phyloP scores from a whole-genome alignment of 2,888 invertebrate species.

The Hemicrepidius hirtus region DNA sequence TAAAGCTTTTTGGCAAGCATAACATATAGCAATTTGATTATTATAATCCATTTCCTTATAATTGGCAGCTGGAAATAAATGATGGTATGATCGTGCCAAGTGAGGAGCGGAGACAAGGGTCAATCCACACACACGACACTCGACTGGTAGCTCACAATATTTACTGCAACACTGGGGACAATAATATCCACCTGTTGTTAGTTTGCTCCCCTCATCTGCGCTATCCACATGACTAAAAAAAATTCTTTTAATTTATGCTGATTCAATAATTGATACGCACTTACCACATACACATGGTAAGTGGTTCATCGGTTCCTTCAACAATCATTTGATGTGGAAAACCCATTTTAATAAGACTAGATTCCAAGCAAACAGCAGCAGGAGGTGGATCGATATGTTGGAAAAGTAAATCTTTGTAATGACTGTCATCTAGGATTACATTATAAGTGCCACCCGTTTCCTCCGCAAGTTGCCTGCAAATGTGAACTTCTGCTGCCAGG shows the following conservation, averaged over 20 bases:
- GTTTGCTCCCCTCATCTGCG: constrained; percentile 79
- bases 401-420: constrained; percentile 80
- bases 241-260: neutral
- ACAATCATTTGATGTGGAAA: constrained; percentile 88
- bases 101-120: constrained; percentile 98
- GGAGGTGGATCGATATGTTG: constrained; percentile 82
- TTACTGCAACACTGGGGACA: constrained; percentile 98
- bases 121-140: constrained; percentile 96
- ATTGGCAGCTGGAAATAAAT: constrained; percentile 93
- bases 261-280: constrained; percentile 58
- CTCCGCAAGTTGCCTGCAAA: constrained; percentile 89
- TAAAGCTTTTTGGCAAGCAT: constrained; percentile 84
- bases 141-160: constrained; percentile 98
- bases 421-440: constrained; percentile 88
- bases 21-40: constrained; percentile 78
- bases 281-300: constrained; percentile 95
- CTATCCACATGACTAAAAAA: constrained; percentile 86
- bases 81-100: constrained; percentile 97
- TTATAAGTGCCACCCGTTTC: constrained; percentile 93
- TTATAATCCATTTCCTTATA: constrained; percentile 84
- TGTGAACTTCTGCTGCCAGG: constrained; percentile 94
- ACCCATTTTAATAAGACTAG: constrained; percentile 96
- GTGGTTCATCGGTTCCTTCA: constrained; percentile 77
- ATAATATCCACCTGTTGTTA: constrained; percentile 86
- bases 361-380: constrained; percentile 82